Percentiles rank a stretch among this genome's conserved stretches.
Conservation (phyloP, 2,888 invertebrate species). For the Yponomeuta malinellus region DNA sequence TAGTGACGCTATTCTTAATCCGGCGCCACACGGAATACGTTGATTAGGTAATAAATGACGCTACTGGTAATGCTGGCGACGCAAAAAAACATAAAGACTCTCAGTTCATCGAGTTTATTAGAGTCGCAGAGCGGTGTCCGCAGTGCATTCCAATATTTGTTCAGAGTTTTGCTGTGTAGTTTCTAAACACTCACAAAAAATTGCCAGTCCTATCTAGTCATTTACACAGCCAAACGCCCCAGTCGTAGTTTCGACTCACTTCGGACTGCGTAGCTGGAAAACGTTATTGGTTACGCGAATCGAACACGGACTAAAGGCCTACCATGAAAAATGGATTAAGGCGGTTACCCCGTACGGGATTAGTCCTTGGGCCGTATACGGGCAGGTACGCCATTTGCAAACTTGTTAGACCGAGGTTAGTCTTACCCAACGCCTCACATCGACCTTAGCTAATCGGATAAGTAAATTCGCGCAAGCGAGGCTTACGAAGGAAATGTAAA, state of each 20-base stretch:
- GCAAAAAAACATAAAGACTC: not conserved
- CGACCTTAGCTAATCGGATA: not conserved
- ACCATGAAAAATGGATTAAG: conserved; percentile 5
- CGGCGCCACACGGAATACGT: too few relatives aligned
- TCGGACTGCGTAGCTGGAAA: not conserved
- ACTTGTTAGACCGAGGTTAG: conserved; percentile 3
- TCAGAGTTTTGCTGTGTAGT: not conserved
- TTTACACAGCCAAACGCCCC: not conserved
- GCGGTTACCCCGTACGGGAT: conserved; percentile 5
- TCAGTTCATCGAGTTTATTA: not conserved
- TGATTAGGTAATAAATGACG: not conserved
- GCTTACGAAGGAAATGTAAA: conserved; percentile 1
- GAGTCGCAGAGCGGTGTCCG: not conserved
- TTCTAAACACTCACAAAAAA: not conserved
- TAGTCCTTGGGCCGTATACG: conserved; percentile 3
- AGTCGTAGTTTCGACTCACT: not conserved
- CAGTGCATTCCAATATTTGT: not conserved
- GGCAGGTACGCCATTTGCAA: not conserved
- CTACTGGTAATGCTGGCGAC: not conserved
- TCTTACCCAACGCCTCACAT: not conserved
- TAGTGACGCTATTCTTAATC: too few relatives aligned
- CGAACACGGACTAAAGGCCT: not conserved
- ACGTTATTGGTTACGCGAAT: not conserved
- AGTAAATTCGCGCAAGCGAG: not conserved
- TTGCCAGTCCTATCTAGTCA: conserved; percentile 1